Conservation (phyloP, 2,113 vertebrate species). For the Rhodinocichla rosea region DNA sequence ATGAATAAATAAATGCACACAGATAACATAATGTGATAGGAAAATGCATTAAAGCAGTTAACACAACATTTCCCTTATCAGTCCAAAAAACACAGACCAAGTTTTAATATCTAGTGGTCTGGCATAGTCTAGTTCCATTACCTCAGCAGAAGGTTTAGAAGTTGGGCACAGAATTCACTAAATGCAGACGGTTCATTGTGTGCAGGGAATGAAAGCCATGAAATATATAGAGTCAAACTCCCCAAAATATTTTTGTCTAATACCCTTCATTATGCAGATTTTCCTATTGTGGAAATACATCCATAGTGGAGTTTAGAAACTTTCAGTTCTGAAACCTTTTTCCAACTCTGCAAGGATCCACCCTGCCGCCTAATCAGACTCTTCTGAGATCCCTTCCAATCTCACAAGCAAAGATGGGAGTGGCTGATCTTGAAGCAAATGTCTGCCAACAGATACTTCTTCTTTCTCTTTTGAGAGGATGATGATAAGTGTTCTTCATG, state of each 20-base stretch:
- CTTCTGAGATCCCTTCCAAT: background rate
- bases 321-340: background rate
- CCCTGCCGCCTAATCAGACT: background rate
- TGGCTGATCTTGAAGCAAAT: background rate
- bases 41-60: background rate
- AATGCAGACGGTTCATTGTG: background rate
- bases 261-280: background rate
- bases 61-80: background rate
- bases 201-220: background rate
- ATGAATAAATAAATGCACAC: background rate
- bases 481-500: background rate
- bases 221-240: background rate
- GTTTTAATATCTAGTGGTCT: background rate
- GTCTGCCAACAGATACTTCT: background rate
- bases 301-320: background rate
- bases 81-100: background rate
- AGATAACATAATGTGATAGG: background rate
- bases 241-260: background rate
- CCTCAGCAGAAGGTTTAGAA: background rate
- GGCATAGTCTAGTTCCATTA: background rate
- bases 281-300: background rate
- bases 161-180: background rate
- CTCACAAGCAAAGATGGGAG: background rate
- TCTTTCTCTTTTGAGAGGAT: background rate
- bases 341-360: background rate